Conservation (phyloP, 2,797 vertebrate species). For the Caiman crocodilus region DNA sequence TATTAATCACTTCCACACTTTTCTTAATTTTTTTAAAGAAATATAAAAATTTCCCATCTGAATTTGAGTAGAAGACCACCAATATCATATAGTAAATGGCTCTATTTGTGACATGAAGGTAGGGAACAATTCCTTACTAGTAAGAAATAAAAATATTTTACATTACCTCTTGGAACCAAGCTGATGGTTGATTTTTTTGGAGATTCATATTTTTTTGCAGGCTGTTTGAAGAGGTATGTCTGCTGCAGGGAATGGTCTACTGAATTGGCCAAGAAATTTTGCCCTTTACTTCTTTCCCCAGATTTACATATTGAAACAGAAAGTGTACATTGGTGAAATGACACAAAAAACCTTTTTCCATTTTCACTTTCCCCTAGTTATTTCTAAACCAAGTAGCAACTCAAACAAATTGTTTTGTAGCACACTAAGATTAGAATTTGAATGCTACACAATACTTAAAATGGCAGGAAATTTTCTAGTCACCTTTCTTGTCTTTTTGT, state of each 20-base stretch:
- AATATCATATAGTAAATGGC: background rate
- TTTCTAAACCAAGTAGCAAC: background rate
- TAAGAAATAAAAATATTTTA: background rate
- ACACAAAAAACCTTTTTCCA: constrained; percentile 39
- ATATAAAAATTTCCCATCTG: background rate
- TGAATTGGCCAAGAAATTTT: background rate
- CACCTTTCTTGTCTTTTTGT: no score
- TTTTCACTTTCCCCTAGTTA: constrained; percentile 66
- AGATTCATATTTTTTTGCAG: background rate
- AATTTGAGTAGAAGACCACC: background rate
- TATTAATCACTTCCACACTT: background rate
- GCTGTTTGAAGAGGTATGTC: background rate
- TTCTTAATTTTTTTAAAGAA: background rate
- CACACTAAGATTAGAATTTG: background rate
- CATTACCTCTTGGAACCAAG: background rate
- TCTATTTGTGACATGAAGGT: background rate
- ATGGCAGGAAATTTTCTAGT: background rate
- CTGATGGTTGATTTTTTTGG: background rate
- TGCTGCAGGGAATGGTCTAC: background rate
- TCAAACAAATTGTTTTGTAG: constrained; percentile 11
- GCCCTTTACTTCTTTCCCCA: background rate
- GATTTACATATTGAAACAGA: constrained; percentile 64
- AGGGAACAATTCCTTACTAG: background rate
- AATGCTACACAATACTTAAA: background rate
- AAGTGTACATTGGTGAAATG: constrained; percentile 27